phyloP scores from a whole-genome alignment of 2,113 vertebrate species.

The Chaenocephalus aceratus region DNA sequence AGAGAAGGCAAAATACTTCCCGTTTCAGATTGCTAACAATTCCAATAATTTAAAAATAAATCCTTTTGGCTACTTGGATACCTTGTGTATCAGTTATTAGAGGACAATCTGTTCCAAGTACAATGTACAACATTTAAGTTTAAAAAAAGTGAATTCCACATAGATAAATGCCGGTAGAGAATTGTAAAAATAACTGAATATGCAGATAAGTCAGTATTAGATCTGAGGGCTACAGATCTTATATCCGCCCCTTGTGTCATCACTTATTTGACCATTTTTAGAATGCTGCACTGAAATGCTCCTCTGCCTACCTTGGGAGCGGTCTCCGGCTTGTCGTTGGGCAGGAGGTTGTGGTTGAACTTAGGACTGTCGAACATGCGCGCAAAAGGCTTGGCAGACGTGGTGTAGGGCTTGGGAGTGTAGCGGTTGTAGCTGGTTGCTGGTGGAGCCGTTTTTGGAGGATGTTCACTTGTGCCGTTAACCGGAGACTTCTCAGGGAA shows the following conservation, averaged over 20 bases:
- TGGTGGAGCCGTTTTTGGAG: conserved; percentile 79
- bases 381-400: conserved; percentile 90
- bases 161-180: not conserved
- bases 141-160: not conserved
- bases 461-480: conserved; percentile 86
- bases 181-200: too few relatives aligned
- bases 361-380: conserved; percentile 98
- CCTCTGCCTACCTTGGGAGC: conserved; percentile 78
- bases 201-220: too few relatives aligned
- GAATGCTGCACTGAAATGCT: too few relatives aligned
- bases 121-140: not conserved
- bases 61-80: too few relatives aligned
- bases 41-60: too few relatives aligned
- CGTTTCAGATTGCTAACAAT: too few relatives aligned
- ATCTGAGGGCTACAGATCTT: not conserved
- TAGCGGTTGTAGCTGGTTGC: conserved; percentile 88
- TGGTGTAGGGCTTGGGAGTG: conserved; percentile 89
- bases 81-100: not conserved
- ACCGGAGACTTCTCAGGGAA: conserved; percentile 89
- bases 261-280: not conserved
- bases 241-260: not conserved
- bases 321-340: conserved; percentile 91
- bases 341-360: conserved; percentile 98
- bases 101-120: not conserved
- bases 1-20: too few relatives aligned